Evolutionary conservation across 2,888 invertebrate genomes (phyloP).

Genomic region (Ecliptopera silaceata): DNA sequence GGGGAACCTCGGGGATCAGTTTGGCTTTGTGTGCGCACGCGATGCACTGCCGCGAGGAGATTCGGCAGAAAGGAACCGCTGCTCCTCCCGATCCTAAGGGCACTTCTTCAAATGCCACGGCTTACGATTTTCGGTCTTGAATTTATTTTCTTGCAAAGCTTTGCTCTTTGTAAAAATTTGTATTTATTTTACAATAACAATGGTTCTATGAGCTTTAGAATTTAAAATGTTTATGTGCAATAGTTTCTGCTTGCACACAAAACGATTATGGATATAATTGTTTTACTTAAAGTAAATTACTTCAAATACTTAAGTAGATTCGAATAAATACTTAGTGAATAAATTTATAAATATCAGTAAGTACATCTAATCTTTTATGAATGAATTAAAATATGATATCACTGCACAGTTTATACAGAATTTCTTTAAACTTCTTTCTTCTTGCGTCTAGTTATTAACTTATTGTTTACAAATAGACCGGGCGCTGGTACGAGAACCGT

Average conservation of each 20-base stretch:
- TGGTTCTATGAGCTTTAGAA: too few relatives aligned
- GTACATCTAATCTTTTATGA: too few relatives aligned
- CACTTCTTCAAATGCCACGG: slow-evolving; percentile 68
- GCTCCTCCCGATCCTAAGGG: slow-evolving; percentile 59
- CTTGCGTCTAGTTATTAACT: not conserved
- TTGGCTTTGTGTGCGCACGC: slow-evolving; percentile 59
- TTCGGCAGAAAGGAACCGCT: slow-evolving; percentile 50
- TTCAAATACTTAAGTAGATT: too few relatives aligned
- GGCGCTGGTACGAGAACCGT: slow-evolving; percentile 2
- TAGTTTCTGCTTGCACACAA: too few relatives aligned
- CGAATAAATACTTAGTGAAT: too few relatives aligned
- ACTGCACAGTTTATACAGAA: not conserved
- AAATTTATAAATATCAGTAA: too few relatives aligned
- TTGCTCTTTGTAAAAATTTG: too few relatives aligned
- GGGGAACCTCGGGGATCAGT: slow-evolving; percentile 54
- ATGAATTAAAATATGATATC: too few relatives aligned
- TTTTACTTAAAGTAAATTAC: too few relatives aligned
- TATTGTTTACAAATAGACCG: slow-evolving; percentile 7
- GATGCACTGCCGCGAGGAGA: slow-evolving; percentile 59
- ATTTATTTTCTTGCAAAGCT: not conserved
- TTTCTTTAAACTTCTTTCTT: not conserved
- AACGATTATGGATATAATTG: too few relatives aligned
- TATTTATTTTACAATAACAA: too few relatives aligned
- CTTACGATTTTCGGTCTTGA: slow-evolving; percentile 33
- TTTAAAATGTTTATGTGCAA: too few relatives aligned